These are phyloP conservation scores for Cataglyphis hispanica DNA, from an alignment of 1,140 invertebrate genomes.

Conservation along the genomic window DNA sequence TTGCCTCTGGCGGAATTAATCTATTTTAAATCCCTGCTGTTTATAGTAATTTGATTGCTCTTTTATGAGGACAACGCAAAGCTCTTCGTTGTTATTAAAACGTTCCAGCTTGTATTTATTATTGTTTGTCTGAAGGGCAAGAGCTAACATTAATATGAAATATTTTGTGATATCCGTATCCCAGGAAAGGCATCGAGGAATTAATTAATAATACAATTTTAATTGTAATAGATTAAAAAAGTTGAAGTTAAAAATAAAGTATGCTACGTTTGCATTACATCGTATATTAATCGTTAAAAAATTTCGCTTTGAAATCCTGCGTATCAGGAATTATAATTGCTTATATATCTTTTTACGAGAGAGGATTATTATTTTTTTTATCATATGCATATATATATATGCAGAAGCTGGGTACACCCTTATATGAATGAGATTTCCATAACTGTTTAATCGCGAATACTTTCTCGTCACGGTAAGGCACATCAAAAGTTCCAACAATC, in stretches of 20 bases:
- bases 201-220: not conserved
- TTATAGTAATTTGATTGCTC: not conserved
- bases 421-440: not conserved
- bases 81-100: not conserved
- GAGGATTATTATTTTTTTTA: not conserved
- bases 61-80: not conserved
- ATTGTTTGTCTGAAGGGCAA: not conserved
- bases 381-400: not conserved
- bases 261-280: not conserved
- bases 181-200: not conserved
- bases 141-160: conserved; percentile 20
- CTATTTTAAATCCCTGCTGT: not conserved
- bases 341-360: not conserved
- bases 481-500: not conserved
- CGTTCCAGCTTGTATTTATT: not conserved
- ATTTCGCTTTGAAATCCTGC: not conserved
- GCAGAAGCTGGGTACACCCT: not conserved
- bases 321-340: not conserved
- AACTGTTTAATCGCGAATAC: not conserved
- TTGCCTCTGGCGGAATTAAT: not conserved
- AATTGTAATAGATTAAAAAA: conserved; percentile 20
- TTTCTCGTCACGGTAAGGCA: not conserved
- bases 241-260: not conserved
- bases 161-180: not conserved
- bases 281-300: not conserved